These are phyloP conservation scores for Sylvicola cinctus DNA, from an alignment of 2,888 invertebrate species.

Conservation along the genomic window DNA sequence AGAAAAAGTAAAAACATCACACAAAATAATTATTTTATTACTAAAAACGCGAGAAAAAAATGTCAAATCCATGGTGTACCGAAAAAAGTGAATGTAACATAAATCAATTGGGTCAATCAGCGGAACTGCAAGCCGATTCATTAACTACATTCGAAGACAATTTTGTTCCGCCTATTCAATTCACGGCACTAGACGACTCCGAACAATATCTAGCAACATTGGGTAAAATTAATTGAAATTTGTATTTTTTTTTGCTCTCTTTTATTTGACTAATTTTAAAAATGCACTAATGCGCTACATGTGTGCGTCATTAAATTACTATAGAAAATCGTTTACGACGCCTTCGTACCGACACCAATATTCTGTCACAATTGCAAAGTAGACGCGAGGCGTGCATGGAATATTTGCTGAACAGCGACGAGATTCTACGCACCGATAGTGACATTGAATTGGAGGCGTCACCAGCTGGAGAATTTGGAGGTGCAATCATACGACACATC, in stretches of 20 bases:
- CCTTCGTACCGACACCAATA: slow-evolving; percentile 17
- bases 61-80: too few relatives aligned
- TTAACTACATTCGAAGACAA: slow-evolving; percentile 38
- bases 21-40: too few relatives aligned
- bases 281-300: background rate
- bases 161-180: slow-evolving; percentile 26
- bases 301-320: too few relatives aligned
- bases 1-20: too few relatives aligned
- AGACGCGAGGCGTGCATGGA: slow-evolving; percentile 31
- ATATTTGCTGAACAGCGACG: slow-evolving; percentile 20
- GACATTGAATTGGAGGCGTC: slow-evolving; percentile 25
- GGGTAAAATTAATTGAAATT: slow-evolving; percentile 28
- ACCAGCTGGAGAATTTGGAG: slow-evolving; percentile 17
- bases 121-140: too few relatives aligned
- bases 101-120: too few relatives aligned
- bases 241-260: background rate
- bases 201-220: slow-evolving; percentile 35
- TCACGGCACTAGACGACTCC: slow-evolving; percentile 28
- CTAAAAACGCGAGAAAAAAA: too few relatives aligned
- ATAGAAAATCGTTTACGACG: background rate
- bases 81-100: too few relatives aligned
- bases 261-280: background rate
- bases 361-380: slow-evolving; percentile 27
- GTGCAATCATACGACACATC: slow-evolving; percentile 25
- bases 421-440: slow-evolving; percentile 12